These are phyloP conservation scores for Bombylius major DNA, from an alignment of 2,888 invertebrate species.

Conservation along the genomic window DNA sequence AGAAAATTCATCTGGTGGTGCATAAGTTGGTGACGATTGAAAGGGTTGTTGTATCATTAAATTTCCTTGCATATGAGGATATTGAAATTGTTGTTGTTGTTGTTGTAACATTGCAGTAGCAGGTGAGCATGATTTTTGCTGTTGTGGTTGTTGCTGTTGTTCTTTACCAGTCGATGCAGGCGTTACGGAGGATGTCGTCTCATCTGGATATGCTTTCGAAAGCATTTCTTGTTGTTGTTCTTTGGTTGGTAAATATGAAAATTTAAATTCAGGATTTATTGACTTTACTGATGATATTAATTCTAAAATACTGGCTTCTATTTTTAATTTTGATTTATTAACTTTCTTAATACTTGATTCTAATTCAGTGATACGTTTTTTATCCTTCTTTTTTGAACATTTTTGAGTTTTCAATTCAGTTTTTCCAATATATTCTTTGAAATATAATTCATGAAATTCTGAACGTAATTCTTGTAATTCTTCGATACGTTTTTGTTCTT, in stretches of 20 bases:
- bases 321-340: slow-evolving; percentile 32
- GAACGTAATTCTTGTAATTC: slow-evolving; percentile 30
- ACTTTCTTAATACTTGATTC: slow-evolving; percentile 33
- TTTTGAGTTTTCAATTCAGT: slow-evolving; percentile 28
- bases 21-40: neutral
- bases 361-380: slow-evolving; percentile 31
- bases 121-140: neutral
- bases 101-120: neutral
- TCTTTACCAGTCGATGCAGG: neutral
- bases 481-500: slow-evolving; percentile 31
- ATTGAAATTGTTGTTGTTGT: neutral
- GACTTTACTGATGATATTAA: slow-evolving; percentile 33
- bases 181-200: too few relatives aligned
- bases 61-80: neutral
- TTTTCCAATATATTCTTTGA: slow-evolving; percentile 32
- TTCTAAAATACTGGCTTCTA: slow-evolving; percentile 32
- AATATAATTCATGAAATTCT: slow-evolving; percentile 33
- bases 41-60: too few relatives aligned
- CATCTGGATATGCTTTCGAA: neutral
- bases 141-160: too few relatives aligned
- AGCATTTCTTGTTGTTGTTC: slow-evolving; percentile 29
- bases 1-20: neutral
- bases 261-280: slow-evolving; percentile 31
- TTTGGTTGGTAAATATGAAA: slow-evolving; percentile 34
- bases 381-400: slow-evolving; percentile 25